Percentiles rank a stretch among this genome's conserved stretches.
phyloP scores from a whole-genome alignment of 2,113 vertebrate genomes.

The Apodemus speciosus region DNA sequence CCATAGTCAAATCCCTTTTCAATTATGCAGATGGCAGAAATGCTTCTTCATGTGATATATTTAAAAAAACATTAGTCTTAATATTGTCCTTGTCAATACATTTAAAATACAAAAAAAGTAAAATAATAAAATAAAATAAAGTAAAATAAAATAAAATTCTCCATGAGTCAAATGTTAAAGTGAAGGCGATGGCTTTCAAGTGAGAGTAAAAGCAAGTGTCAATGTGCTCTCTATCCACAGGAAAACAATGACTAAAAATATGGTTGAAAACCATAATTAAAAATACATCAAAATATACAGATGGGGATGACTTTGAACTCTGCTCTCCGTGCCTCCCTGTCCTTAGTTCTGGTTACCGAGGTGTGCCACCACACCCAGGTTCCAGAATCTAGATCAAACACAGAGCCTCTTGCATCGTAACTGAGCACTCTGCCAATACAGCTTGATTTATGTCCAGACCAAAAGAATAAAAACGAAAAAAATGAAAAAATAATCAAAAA shows the following conservation, averaged over 20 bases:
- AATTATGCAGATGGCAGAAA: not conserved
- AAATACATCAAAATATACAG: not conserved
- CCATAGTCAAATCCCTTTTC: conserved; percentile 48
- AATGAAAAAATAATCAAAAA: not conserved
- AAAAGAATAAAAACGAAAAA: not conserved
- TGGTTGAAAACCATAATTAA: not conserved
- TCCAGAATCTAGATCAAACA: not conserved
- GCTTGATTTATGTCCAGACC: not conserved
- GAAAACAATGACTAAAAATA: not conserved
- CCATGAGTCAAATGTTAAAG: not conserved
- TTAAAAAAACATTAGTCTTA: conserved; percentile 7
- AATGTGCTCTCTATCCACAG: not conserved
- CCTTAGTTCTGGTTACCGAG: too few relatives aligned
- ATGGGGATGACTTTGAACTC: not conserved
- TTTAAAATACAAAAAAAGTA: not conserved
- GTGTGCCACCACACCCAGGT: not conserved
- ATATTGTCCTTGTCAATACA: not conserved
- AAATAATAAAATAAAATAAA: not conserved
- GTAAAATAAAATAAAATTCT: conserved; percentile 1
- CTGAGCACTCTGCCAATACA: too few relatives aligned
- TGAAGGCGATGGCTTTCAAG: not conserved
- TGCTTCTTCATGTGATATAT: not conserved
- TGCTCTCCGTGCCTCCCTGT: not conserved
- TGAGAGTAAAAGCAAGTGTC: not conserved
- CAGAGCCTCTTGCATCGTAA: not conserved